phyloP scores from a whole-genome alignment of 1,140 invertebrate genomes.

The Plectrocnemia conspersa region DNA sequence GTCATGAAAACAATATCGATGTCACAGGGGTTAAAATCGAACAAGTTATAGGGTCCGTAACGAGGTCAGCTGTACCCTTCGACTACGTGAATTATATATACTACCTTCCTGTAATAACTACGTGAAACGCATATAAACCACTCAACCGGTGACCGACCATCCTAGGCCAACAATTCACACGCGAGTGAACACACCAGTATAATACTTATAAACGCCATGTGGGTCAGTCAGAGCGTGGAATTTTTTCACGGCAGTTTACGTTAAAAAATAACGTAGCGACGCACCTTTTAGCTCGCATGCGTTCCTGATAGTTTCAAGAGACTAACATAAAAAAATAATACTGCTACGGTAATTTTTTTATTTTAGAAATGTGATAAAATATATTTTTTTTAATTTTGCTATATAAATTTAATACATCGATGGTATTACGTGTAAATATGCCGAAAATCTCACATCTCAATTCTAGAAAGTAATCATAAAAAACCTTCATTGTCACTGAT shows the following conservation, averaged over 20 bases:
- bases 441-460: too few species aligned
- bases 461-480: too few species aligned
- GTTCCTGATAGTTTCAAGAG: conserved; percentile 7
- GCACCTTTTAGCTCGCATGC: conserved; percentile 5
- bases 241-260: conserved; percentile 6
- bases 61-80: conserved; percentile 14
- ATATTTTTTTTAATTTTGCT: too few species aligned
- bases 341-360: conserved; percentile 5
- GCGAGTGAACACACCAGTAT: too few species aligned
- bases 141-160: neutral
- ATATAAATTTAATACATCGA: too few species aligned
- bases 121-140: too few species aligned
- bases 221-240: neutral
- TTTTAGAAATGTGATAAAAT: too few species aligned
- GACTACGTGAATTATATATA: conserved; percentile 13
- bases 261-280: conserved; percentile 21
- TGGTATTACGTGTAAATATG: too few species aligned
- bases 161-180: conserved; percentile 2
- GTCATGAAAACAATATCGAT: too few species aligned
- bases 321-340: conserved; percentile 16
- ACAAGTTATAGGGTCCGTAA: conserved; percentile 2
- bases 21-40: conserved; percentile 18
- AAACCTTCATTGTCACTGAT: too few species aligned
- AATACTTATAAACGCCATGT: neutral
- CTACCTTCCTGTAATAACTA: too few species aligned